Base-by-base conservation (phyloP, 2,113 vertebrate species). In the Pampusana beccarii region DNA sequence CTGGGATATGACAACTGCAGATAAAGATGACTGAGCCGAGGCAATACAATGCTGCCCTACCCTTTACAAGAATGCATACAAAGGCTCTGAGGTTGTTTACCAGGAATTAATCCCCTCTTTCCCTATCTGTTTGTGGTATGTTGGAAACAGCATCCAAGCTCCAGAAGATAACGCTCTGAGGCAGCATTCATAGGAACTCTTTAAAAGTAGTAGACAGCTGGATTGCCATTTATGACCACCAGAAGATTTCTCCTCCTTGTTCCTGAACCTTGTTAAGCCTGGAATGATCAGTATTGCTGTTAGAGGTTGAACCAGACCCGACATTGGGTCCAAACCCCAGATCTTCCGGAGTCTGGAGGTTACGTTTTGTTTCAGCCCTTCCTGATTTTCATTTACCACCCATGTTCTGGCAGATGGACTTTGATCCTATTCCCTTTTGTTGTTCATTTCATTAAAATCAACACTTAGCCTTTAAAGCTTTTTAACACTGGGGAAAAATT, bases 61-160 rank as follows among this genome's bases (percentile, higher is more conserved):
- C 96, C 92, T 78, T 95, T 58, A 78, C 86, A 97, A 94, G 90
- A 97, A 96, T 97, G 93, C 90, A 93, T 97, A 90, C 92, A 94
- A 96, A 96, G 90, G 64, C 83, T 92, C 92, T 61, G 79, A 70
- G 80, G 66, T 93, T 96, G 92, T 97, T 97, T 95, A 96, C 92
- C 65, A 92, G 86, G 91, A 81, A 95, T 97, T 95, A 95, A 95
- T 94, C 93, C 93, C 51, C 51, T 88, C 85, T 90, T 92, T 73
- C 85, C 89, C 91, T 93, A 80, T 97, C 93, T 91, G 62, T 93
- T 94, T 94, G 81, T 88, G 88, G 90, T 95, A 97, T 97, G 94
- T 77, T 95, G 81, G 92, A 92, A 96, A 83, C 65, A 87, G 77
- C 80, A 90, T 87, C 85, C 95, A 77, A 91, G 53, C 90, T 95